phyloP scores from a whole-genome alignment of 2,888 invertebrate genomes.

The Chrysomela aeneicollis region DNA sequence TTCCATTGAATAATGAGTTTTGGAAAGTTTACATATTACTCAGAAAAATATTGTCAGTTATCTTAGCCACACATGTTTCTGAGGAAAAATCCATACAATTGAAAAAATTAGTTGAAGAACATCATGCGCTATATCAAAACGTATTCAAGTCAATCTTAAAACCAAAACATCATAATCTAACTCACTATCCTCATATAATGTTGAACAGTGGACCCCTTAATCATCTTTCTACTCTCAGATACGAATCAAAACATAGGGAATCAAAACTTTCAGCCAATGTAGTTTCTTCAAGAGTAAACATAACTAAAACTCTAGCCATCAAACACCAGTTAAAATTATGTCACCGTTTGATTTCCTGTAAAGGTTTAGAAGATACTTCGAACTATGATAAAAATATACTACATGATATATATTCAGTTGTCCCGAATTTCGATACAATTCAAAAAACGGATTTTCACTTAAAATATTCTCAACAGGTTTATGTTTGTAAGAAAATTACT shows the following conservation, averaged over 20 bases:
- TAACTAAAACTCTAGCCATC: conserved; percentile 17
- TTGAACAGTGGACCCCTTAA: conserved; percentile 31
- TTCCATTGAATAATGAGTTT: conserved; percentile 34
- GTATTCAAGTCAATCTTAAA: conserved; percentile 32
- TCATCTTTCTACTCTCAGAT: conserved; percentile 28
- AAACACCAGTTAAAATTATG: conserved; percentile 16
- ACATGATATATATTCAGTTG: not conserved
- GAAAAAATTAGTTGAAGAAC: conserved; percentile 27
- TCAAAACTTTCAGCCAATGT: conserved; percentile 18
- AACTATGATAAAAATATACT: conserved; percentile 1
- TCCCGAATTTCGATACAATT: too few relatives aligned
- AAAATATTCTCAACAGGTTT: not conserved
- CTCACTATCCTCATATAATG: conserved; percentile 34
- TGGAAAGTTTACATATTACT: conserved; percentile 39
- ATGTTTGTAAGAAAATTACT: conserved; percentile 2
- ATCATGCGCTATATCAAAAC: conserved; percentile 28
- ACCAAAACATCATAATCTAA: conserved; percentile 36
- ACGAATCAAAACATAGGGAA: conserved; percentile 27
- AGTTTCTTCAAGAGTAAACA: conserved; percentile 13
- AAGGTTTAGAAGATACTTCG: not conserved
- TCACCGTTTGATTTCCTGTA: not conserved
- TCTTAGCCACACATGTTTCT: conserved; percentile 19
- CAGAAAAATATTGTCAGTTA: conserved; percentile 30
- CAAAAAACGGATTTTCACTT: too few relatives aligned
- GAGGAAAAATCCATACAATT: conserved; percentile 17